Percentiles rank a stretch among this genome's conserved stretches.
Evolutionary conservation across 2,888 invertebrate genomes (phyloP).

Genomic region (Cephus pulcher): DNA sequence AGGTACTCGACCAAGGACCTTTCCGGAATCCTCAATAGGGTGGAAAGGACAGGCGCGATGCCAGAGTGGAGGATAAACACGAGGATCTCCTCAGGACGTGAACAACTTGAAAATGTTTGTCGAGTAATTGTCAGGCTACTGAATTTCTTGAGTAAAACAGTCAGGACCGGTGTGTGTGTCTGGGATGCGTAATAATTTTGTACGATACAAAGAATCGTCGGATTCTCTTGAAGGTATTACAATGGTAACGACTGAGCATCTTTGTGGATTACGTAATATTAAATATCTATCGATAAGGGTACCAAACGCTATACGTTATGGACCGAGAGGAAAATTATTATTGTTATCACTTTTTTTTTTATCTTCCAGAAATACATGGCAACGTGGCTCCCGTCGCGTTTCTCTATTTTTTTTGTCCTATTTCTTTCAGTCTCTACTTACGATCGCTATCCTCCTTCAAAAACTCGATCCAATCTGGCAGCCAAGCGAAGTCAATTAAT

Average conservation of each 20-base stretch:
- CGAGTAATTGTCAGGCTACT: neutral
- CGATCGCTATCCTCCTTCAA: neutral
- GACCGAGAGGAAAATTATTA: neutral
- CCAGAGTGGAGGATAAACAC: slow-evolving; percentile 48
- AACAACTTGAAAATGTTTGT: neutral
- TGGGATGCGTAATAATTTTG: slow-evolving; percentile 12
- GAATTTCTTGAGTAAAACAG: neutral
- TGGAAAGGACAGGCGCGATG: slow-evolving; percentile 29
- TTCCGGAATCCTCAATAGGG: slow-evolving; percentile 29
- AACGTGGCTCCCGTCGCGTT: no score
- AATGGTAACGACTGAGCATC: neutral
- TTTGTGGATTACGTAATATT: neutral
- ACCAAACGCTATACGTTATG: neutral
- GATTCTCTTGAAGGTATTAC: neutral
- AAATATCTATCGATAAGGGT: neutral
- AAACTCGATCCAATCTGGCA: neutral
- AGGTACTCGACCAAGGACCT: neutral
- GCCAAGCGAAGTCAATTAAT: neutral
- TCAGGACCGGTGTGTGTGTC: neutral
- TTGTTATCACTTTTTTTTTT: neutral
- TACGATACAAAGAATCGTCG: neutral
- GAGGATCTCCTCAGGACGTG: neutral
- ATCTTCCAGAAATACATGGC: neutral
- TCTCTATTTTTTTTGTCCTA: neutral
- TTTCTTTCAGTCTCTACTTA: neutral